These are phyloP conservation scores for Cheirogaleus medius DNA, from an alignment of 2,113 vertebrate genomes.

Conservation along the genomic window DNA sequence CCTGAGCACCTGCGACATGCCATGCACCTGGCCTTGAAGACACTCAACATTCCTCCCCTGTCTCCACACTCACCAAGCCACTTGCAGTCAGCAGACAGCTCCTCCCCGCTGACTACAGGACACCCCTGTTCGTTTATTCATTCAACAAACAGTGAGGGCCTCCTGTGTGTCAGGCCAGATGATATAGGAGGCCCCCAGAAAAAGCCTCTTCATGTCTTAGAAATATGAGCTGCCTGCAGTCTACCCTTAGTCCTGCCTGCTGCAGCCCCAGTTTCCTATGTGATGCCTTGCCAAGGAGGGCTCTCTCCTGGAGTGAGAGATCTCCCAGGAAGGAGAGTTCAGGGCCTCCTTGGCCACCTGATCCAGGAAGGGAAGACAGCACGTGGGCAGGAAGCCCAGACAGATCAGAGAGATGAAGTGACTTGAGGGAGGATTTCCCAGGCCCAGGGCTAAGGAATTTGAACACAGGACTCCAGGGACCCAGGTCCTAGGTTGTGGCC, in stretches of 20 bases:
- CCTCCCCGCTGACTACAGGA: neutral
- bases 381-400: neutral
- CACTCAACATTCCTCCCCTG: neutral
- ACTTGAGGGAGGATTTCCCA: neutral
- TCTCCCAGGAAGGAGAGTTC: neutral
- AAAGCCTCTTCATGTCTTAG: neutral
- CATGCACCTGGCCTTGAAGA: neutral
- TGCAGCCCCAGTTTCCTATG: neutral
- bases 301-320: neutral
- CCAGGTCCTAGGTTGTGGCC: neutral
- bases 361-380: neutral
- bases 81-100: neutral
- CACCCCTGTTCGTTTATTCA: neutral
- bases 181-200: neutral
- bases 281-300: neutral
- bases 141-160: neutral
- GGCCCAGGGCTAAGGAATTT: neutral
- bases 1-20: neutral
- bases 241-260: neutral
- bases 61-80: neutral
- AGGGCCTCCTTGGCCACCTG: neutral
- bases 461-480: neutral
- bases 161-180: neutral
- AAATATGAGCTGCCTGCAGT: neutral
- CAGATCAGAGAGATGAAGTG: neutral